phyloP scores from a whole-genome alignment of 2,113 vertebrate species.

The Scatophagus argus region DNA sequence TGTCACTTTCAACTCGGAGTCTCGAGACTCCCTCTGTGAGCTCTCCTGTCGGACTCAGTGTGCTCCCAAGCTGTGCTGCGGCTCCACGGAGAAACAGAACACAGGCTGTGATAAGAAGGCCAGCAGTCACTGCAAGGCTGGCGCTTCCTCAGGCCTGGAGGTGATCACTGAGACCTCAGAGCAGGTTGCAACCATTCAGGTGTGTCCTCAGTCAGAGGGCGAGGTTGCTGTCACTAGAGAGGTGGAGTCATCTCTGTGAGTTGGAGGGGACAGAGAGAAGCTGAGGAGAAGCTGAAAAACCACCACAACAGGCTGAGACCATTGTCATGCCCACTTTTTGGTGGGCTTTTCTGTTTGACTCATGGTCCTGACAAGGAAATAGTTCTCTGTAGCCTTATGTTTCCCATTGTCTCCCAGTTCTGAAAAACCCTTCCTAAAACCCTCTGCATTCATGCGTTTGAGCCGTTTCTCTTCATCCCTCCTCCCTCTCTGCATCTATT shows the following conservation, averaged over 20 bases:
- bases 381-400: constrained; percentile 2
- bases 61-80: constrained; percentile 95
- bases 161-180: constrained; percentile 84
- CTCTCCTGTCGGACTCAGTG: constrained; percentile 98
- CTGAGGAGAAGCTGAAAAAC: constrained; percentile 31
- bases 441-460: constrained; percentile 24
- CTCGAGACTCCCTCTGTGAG: constrained; percentile 90
- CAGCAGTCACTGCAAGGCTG: constrained; percentile 48
- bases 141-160: constrained; percentile 85
- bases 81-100: constrained; percentile 83
- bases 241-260: constrained; percentile 85
- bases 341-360: constrained; percentile 14
- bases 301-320: constrained; percentile 34
- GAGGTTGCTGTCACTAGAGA: constrained; percentile 67
- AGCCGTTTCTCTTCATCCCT: constrained; percentile 4
- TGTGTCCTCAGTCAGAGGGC: constrained; percentile 43
- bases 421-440: not conserved
- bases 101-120: constrained; percentile 73
- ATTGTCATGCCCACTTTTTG: constrained; percentile 34
- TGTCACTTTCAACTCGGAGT: constrained; percentile 90
- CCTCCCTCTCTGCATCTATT: not conserved
- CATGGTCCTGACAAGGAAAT: not conserved
- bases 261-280: not conserved
- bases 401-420: not conserved
- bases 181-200: constrained; percentile 17